Evolutionary conservation across 2,888 invertebrate species (phyloP).

Genomic region (Mythimna albipuncta): DNA sequence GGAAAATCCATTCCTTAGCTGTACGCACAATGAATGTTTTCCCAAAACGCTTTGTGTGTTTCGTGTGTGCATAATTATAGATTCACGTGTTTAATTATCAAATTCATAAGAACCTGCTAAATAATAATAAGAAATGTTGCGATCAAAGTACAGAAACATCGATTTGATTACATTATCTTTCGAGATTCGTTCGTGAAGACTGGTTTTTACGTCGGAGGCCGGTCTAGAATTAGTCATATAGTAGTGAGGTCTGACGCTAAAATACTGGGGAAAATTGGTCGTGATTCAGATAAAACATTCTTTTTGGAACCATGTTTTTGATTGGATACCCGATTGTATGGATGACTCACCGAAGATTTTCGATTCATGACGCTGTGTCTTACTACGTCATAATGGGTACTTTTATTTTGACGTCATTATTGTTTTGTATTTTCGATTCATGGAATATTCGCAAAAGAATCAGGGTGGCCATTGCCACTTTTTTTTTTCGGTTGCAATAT

Average conservation of each 20-base stretch:
- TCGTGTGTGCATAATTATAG: no score
- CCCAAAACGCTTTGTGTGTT: no score
- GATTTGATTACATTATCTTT: conserved; percentile 24
- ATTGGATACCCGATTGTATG: background rate
- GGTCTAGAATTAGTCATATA: conserved; percentile 16
- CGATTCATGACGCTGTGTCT: conserved; percentile 17
- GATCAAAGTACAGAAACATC: conserved; percentile 19
- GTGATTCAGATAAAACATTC: conserved; percentile 28
- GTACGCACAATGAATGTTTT: no score
- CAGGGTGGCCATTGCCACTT: no score
- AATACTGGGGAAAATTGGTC: background rate
- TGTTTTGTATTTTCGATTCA: background rate
- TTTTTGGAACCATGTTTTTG: background rate
- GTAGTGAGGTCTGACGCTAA: background rate
- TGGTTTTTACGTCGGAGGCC: conserved; percentile 11
- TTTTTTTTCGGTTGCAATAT: no score
- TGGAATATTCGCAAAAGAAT: no score
- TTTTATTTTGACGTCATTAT: conserved; percentile 21
- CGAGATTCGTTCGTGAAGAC: conserved; percentile 8
- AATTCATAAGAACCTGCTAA: background rate
- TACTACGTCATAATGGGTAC: background rate
- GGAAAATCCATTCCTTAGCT: no score
- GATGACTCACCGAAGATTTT: conserved; percentile 43
- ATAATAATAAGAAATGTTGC: conserved; percentile 9
- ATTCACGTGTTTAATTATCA: background rate